phyloP scores from a whole-genome alignment of 2,888 invertebrate genomes.

The Chymomyza procnemis region DNA sequence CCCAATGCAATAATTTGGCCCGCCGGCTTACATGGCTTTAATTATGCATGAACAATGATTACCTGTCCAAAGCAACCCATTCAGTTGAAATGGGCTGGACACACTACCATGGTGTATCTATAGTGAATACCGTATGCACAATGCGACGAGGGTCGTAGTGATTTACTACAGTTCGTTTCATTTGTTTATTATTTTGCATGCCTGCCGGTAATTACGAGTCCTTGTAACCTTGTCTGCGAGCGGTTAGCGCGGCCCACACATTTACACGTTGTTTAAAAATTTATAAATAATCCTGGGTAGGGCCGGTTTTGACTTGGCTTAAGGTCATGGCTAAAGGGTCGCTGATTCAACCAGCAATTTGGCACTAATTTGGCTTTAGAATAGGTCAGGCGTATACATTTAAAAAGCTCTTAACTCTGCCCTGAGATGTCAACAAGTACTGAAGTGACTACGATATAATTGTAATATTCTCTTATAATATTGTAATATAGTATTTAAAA shows the following conservation, averaged over 20 bases:
- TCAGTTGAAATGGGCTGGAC: background rate
- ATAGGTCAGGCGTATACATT: no score
- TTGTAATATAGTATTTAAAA: no score
- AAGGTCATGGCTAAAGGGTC: conserved; percentile 37
- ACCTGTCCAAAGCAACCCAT: background rate
- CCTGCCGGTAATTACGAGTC: conserved; percentile 30
- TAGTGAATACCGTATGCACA: background rate
- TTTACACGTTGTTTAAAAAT: conserved; percentile 27
- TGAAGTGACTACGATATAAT: no score
- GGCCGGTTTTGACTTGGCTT: background rate
- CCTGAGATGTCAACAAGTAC: no score
- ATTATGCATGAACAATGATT: background rate
- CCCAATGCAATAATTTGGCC: background rate
- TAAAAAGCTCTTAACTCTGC: no score
- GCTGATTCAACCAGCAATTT: background rate
- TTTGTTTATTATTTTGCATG: conserved; percentile 46
- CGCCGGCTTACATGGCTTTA: background rate
- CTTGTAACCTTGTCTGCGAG: conserved; percentile 20
- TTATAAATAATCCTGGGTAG: background rate
- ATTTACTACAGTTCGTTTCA: background rate
- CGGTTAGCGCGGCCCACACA: conserved; percentile 18
- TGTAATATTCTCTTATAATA: no score
- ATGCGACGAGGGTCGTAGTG: background rate
- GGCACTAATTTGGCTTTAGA: background rate
- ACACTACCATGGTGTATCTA: background rate